These are phyloP conservation scores for Pelobates cultripes DNA, from an alignment of 2,797 vertebrate genomes.

Conservation along the genomic window DNA sequence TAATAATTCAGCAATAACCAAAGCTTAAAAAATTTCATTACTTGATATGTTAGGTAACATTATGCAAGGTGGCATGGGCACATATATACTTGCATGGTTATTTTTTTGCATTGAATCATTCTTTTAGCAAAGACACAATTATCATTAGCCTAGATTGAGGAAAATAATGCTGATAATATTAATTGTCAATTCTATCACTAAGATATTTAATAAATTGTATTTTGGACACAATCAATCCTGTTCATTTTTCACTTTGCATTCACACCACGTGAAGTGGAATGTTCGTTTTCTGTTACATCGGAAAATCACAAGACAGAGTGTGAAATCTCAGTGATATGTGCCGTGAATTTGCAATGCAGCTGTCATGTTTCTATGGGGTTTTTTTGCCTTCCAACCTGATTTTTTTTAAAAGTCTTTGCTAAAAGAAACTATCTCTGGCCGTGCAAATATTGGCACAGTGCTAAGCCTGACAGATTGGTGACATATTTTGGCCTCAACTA, in stretches of 20 bases:
- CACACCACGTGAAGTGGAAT: conserved; percentile 7
- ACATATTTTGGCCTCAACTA: conserved; percentile 28
- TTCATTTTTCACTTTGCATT: conserved; percentile 17
- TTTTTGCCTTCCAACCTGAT: not conserved
- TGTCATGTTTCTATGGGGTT: conserved; percentile 24
- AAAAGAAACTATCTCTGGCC: not conserved
- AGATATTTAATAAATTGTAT: no score
- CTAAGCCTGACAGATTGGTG: conserved; percentile 33
- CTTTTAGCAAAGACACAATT: no score
- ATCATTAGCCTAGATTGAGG: no score
- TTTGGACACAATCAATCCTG: not conserved
- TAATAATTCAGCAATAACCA: no score
- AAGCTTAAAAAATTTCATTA: no score
- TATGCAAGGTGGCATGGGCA: no score
- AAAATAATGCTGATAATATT: no score
- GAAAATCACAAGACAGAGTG: conserved; percentile 37
- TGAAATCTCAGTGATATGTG: conserved; percentile 43
- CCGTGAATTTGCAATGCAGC: conserved; percentile 40
- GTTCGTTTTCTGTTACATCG: conserved; percentile 9
- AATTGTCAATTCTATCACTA: no score
- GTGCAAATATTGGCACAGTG: conserved; percentile 13
- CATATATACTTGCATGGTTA: no score
- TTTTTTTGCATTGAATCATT: no score
- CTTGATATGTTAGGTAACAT: no score
- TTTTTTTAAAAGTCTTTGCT: conserved; percentile 17